Percentiles rank a stretch among this genome's conserved stretches.
Conservation (phyloP, 1,140 invertebrate genomes). For the Achroia grisella region DNA sequence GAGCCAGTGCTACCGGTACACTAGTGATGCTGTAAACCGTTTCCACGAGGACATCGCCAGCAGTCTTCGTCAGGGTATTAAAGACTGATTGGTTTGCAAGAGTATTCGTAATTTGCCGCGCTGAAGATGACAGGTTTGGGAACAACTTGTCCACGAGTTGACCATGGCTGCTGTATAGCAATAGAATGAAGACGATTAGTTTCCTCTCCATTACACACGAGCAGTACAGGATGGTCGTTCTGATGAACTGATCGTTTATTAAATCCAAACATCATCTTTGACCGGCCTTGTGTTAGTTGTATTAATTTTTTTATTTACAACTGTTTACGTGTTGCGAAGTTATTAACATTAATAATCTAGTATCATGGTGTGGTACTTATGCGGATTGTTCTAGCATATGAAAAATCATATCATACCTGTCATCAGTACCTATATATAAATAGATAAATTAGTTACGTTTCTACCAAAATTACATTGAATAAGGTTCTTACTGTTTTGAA, state of each 20-base stretch:
- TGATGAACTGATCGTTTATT: constrained; percentile 7
- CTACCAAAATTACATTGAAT: too few species aligned
- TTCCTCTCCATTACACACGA: constrained; percentile 3
- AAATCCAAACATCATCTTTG: too few species aligned
- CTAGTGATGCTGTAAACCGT: constrained; percentile 6
- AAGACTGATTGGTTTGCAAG: constrained; percentile 13
- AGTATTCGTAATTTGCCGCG: constrained; percentile 5
- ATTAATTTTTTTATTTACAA: too few species aligned
- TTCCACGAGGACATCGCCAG: constrained; percentile 9
- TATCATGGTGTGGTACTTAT: too few species aligned
- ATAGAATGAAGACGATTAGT: too few species aligned
- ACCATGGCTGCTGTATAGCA: background rate
- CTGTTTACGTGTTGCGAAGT: too few species aligned
- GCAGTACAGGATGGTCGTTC: background rate
- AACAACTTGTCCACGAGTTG: constrained; percentile 8
- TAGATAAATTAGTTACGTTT: too few species aligned
- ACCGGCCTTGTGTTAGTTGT: constrained; percentile 1
- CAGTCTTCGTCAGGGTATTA: background rate
- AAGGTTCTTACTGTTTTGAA: too few species aligned
- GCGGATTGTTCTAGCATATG: too few species aligned
- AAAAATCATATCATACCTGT: too few species aligned
- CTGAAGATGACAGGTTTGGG: background rate
- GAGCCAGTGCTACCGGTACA: constrained; percentile 9
- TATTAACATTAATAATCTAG: too few species aligned
- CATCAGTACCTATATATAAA: too few species aligned